Conservation (phyloP, 1,140 invertebrate genomes). For the Drosophila insularis region DNA sequence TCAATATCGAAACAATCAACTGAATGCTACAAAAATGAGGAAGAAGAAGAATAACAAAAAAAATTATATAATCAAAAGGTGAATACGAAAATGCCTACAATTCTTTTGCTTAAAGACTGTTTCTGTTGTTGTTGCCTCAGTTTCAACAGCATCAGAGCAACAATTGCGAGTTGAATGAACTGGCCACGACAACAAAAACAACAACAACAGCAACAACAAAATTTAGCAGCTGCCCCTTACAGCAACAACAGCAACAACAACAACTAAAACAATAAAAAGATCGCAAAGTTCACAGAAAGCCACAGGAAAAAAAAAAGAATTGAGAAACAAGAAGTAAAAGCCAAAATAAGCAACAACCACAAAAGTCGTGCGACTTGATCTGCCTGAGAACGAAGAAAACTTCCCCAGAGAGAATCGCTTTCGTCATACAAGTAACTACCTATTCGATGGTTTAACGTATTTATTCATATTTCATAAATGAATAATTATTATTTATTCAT, state of each 20-base stretch:
- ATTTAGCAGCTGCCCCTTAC: constrained; percentile 14
- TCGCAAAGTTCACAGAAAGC: constrained; percentile 24
- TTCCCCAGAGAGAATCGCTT: background rate
- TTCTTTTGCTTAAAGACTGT: background rate
- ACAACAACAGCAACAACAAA: constrained; percentile 4
- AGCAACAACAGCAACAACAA: constrained; percentile 25
- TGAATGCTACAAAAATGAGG: background rate
- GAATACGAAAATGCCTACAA: background rate
- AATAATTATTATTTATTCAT: constrained; percentile 36
- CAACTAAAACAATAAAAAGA: constrained; percentile 21
- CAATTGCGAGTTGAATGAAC: constrained; percentile 68
- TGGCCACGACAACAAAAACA: constrained; percentile 21
- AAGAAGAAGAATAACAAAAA: background rate
- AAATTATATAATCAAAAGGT: background rate
- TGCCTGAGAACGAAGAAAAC: background rate
- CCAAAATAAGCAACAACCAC: constrained; percentile 5
- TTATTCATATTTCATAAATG: background rate
- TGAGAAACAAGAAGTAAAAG: constrained; percentile 17
- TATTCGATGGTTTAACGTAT: background rate
- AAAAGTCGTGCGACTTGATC: constrained; percentile 22
- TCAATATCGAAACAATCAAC: background rate
- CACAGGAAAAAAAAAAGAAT: background rate
- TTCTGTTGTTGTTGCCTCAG: constrained; percentile 19
- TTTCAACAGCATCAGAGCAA: constrained; percentile 34
- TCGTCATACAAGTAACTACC: background rate